Percentiles rank a stretch among this genome's conserved stretches.
These are phyloP conservation scores for Cerastis rubricosa DNA, from an alignment of 2,888 invertebrate species.

Conservation along the genomic window DNA sequence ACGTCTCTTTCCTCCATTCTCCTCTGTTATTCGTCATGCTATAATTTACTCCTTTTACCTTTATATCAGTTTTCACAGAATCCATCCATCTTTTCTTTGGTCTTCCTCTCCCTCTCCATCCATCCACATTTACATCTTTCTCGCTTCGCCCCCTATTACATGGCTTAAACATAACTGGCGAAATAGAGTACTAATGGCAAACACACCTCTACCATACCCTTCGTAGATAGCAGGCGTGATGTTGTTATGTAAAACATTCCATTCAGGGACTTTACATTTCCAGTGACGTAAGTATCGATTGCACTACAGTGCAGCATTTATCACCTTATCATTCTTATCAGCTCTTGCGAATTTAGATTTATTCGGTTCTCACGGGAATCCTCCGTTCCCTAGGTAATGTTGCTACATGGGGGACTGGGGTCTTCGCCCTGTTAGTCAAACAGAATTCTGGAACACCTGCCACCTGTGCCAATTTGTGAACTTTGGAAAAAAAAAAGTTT, in stretches of 20 bases:
- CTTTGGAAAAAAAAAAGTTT: background rate
- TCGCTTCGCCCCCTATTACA: too few species aligned
- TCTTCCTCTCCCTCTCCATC: too few species aligned
- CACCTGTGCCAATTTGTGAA: slow-evolving; percentile 19
- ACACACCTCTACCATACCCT: too few species aligned
- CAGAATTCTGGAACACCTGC: slow-evolving; percentile 30
- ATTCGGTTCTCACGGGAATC: slow-evolving; percentile 62
- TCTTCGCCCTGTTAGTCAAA: slow-evolving; percentile 51
- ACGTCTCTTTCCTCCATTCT: too few species aligned
- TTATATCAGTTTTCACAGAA: too few species aligned
- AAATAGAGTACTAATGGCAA: too few species aligned
- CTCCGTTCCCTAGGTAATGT: slow-evolving; percentile 38
- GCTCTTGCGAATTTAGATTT: slow-evolving; percentile 45
- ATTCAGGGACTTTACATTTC: background rate
- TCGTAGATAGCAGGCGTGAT: too few species aligned
- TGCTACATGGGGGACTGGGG: slow-evolving; percentile 15
- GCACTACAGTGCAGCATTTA: slow-evolving; percentile 48
- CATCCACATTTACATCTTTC: too few species aligned
- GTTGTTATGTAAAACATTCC: slow-evolving; percentile 3
- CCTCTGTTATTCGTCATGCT: too few species aligned
- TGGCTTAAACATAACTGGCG: too few species aligned
- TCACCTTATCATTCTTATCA: slow-evolving; percentile 63
- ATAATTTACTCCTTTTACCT: too few species aligned
- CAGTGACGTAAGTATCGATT: slow-evolving; percentile 41
- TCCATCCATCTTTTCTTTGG: too few species aligned